These are phyloP conservation scores for Colletes latitarsis DNA, from an alignment of 1,140 invertebrate species.

Conservation along the genomic window DNA sequence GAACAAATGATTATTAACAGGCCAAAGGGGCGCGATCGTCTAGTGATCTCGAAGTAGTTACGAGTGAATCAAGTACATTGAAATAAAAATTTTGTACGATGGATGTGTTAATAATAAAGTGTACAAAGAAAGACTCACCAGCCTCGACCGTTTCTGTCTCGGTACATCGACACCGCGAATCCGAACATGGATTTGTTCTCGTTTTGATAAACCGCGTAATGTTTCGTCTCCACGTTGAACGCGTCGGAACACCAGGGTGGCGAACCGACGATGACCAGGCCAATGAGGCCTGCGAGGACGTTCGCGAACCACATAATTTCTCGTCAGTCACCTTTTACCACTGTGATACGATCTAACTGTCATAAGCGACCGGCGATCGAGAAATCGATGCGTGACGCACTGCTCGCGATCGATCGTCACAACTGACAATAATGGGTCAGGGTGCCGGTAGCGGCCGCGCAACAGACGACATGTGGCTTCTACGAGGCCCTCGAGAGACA, in stretches of 20 bases:
- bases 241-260: constrained; percentile 41
- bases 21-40: too few relatives aligned
- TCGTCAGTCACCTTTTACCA: constrained; percentile 29
- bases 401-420: neutral
- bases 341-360: constrained; percentile 17
- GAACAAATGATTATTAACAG: too few relatives aligned
- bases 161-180: constrained; percentile 72
- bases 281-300: constrained; percentile 26
- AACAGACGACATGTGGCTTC: constrained; percentile 55
- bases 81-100: too few relatives aligned
- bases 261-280: constrained; percentile 33
- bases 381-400: neutral
- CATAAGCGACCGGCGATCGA: constrained; percentile 1
- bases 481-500: constrained; percentile 26
- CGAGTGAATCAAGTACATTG: too few relatives aligned
- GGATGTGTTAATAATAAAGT: neutral
- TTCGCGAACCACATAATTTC: constrained; percentile 44
- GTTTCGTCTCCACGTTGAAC: constrained; percentile 74
- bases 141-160: constrained; percentile 66
- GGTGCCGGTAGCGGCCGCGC: constrained; percentile 38
- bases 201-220: constrained; percentile 69
- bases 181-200: constrained; percentile 73
- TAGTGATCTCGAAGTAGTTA: too few relatives aligned
- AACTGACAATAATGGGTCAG: neutral
- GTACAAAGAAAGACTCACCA: constrained; percentile 63